Conservation (phyloP, 2,888 invertebrate species). For the Amaurobius ferox region DNA sequence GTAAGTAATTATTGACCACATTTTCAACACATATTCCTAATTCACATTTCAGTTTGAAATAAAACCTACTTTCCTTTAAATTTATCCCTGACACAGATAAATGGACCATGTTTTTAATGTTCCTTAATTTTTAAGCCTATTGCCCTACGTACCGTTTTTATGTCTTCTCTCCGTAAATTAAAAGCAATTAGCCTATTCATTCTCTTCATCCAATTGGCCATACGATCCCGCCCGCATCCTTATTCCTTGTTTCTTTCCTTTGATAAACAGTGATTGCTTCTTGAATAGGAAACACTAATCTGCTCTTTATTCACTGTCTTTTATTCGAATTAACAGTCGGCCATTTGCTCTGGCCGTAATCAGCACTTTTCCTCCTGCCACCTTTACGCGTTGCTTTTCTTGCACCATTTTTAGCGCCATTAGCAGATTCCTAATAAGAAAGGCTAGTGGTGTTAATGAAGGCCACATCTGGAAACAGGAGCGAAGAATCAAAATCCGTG, state of each 20-base stretch:
- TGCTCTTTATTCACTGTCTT: slow-evolving; percentile 42
- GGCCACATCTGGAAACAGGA: slow-evolving; percentile 25
- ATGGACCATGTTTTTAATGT: no score
- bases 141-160: no score
- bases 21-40: no score
- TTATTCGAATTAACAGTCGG: slow-evolving; percentile 59
- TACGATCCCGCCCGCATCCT: not conserved
- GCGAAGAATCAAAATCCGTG: slow-evolving; percentile 39
- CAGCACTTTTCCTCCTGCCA: slow-evolving; percentile 49
- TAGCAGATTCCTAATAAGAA: slow-evolving; percentile 21
- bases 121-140: no score
- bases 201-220: not conserved
- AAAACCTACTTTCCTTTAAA: no score
- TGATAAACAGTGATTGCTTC: slow-evolving; percentile 54
- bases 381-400: slow-evolving; percentile 31
- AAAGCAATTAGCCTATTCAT: not conserved
- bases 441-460: slow-evolving; percentile 39
- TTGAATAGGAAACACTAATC: slow-evolving; percentile 51
- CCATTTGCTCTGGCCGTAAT: slow-evolving; percentile 33
- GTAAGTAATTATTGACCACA: no score
- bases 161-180: no score
- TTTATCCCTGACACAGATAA: no score
- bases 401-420: slow-evolving; percentile 26
- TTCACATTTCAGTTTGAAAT: no score
- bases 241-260: slow-evolving; percentile 17